A percentile compares a stretch with the other conserved stretches of the same genome.
These are phyloP conservation scores for Sardina pilchardus DNA, from an alignment of 2,113 vertebrate species.

Conservation along the genomic window DNA sequence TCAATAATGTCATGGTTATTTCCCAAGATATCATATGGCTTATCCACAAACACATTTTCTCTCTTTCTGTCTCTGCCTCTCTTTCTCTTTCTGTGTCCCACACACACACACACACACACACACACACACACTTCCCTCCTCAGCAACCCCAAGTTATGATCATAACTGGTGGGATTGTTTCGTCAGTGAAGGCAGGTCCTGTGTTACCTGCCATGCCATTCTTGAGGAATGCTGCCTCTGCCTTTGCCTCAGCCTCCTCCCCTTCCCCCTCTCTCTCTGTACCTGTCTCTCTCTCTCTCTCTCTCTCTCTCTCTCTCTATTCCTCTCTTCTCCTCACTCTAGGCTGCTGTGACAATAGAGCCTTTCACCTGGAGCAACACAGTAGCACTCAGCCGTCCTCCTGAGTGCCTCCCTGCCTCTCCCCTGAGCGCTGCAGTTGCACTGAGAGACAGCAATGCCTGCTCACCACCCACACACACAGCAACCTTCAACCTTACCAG, in stretches of 20 bases:
- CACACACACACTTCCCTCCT: not conserved
- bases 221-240: not conserved
- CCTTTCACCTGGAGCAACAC: not conserved
- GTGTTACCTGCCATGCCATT: not conserved
- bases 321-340: not conserved
- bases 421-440: too few relatives aligned
- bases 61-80: not conserved
- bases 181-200: not conserved
- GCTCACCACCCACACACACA: too few relatives aligned
- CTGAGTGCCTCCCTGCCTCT: not conserved
- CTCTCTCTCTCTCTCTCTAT: not conserved
- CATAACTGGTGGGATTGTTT: not conserved
- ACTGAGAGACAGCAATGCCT: too few relatives aligned
- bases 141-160: not conserved
- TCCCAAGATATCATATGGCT: conserved; percentile 43
- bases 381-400: not conserved
- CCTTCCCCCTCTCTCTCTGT: not conserved
- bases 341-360: not conserved
- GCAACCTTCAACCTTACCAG: too few relatives aligned
- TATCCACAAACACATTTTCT: conserved; percentile 27
- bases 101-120: not conserved
- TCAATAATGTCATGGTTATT: conserved; percentile 18
- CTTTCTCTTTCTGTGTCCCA: not conserved
- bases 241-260: not conserved
- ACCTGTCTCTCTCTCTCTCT: not conserved